Conservation (phyloP, 2,888 invertebrate genomes). For the Rhopalosiphum nymphaeae region DNA sequence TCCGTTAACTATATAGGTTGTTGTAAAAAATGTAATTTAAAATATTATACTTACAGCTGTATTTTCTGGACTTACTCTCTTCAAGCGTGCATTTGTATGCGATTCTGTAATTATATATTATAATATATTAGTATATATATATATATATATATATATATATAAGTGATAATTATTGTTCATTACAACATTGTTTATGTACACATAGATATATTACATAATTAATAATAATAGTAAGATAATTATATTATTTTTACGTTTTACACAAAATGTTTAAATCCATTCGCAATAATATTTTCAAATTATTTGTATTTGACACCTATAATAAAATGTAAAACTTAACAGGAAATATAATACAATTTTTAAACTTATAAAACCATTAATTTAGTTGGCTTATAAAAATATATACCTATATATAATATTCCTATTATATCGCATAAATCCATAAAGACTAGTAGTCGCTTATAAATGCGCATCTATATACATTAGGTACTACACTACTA, state of each 20-base stretch:
- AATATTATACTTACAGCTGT: slow-evolving; percentile 45
- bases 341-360: not conserved
- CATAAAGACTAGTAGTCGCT: not conserved
- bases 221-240: not conserved
- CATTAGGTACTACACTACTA: no score
- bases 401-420: not conserved
- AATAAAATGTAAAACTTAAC: not conserved
- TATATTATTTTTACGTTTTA: not conserved
- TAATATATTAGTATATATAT: not conserved
- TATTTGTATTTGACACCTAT: not conserved
- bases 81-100: not conserved
- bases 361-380: not conserved
- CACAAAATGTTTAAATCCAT: not conserved
- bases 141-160: not conserved
- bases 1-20: not conserved
- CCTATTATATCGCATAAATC: not conserved
- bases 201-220: not conserved
- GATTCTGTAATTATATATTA: slow-evolving; percentile 50
- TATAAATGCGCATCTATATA: not conserved
- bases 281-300: not conserved
- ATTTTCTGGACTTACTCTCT: slow-evolving; percentile 43
- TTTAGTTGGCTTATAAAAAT: not conserved
- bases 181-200: not conserved
- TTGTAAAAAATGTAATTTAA: not conserved
- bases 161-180: not conserved